These are phyloP conservation scores for Papilio gigon DNA, from an alignment of 2,888 invertebrate genomes.

Conservation along the genomic window DNA sequence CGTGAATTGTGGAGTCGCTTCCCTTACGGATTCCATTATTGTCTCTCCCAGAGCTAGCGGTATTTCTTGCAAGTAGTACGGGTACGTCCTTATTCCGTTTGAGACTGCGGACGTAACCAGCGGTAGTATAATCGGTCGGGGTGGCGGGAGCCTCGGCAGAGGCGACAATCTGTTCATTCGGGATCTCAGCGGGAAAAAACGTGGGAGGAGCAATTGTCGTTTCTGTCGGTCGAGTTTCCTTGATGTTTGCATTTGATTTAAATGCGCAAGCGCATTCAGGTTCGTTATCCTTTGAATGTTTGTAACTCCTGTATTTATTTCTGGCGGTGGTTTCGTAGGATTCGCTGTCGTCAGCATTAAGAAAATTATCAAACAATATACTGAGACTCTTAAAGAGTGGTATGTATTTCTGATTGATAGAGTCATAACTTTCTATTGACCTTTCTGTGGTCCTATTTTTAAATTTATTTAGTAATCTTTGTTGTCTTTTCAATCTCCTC, in stretches of 20 bases:
- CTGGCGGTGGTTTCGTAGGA: conserved; percentile 47
- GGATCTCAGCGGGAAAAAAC: conserved; percentile 60
- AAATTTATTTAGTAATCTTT: conserved; percentile 54
- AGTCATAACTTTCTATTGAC: conserved; percentile 61
- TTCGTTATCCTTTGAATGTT: conserved; percentile 49
- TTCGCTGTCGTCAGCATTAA: conserved; percentile 61
- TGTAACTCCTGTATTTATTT: conserved; percentile 54
- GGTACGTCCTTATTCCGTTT: conserved; percentile 75
- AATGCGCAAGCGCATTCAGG: conserved; percentile 54
- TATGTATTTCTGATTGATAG: conserved; percentile 64
- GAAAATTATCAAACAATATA: conserved; percentile 72
- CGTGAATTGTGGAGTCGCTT: conserved; percentile 75
- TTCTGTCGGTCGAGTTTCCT: conserved; percentile 57
- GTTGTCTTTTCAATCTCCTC: conserved; percentile 58
- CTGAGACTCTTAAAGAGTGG: conserved; percentile 73
- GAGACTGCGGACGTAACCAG: conserved; percentile 73
- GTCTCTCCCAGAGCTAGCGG: conserved; percentile 76
- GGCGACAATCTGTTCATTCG: conserved; percentile 55
- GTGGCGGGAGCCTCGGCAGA: conserved; percentile 63
- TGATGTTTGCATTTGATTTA: conserved; percentile 46
- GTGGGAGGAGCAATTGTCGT: conserved; percentile 69
- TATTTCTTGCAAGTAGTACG: conserved; percentile 78
- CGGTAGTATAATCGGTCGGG: conserved; percentile 69
- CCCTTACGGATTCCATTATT: conserved; percentile 74
- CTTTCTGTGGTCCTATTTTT: conserved; percentile 62